phyloP scores from a whole-genome alignment of 2,888 invertebrate genomes.

The Latrodectus hesperus region DNA sequence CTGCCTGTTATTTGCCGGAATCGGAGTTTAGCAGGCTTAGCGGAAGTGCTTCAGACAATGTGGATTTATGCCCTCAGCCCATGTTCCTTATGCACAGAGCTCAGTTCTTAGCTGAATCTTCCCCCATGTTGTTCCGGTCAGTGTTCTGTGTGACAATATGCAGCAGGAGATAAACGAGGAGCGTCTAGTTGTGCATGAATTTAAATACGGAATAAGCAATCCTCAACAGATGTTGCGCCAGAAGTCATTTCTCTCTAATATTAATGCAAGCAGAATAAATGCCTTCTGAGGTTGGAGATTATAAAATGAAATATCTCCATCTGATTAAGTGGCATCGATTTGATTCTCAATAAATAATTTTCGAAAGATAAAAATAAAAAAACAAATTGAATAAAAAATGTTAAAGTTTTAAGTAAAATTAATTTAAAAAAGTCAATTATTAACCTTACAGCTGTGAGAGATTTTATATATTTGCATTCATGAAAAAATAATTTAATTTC shows the following conservation, averaged over 20 bases:
- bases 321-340: too few species aligned
- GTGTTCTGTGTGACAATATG: background rate
- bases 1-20: slow-evolving; percentile 27
- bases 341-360: too few species aligned
- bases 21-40: slow-evolving; percentile 31
- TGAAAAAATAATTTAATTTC: too few species aligned
- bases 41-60: slow-evolving; percentile 45
- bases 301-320: too few species aligned
- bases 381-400: too few species aligned
- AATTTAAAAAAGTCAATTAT: too few species aligned
- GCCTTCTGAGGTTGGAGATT: too few species aligned
- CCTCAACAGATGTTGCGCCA: background rate
- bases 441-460: too few species aligned
- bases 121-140: background rate
- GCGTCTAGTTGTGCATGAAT: background rate
- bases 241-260: background rate
- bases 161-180: background rate
- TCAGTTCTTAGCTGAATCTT: background rate
- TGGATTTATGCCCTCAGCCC: slow-evolving; percentile 28
- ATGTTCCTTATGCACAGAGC: slow-evolving; percentile 12
- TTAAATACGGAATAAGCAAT: background rate
- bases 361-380: too few species aligned
- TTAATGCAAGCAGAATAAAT: too few species aligned
- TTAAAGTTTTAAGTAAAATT: too few species aligned
- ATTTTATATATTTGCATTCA: too few species aligned